These are phyloP conservation scores for Caenorhabditis afra DNA, from an alignment of 2,888 invertebrate genomes.

Conservation along the genomic window DNA sequence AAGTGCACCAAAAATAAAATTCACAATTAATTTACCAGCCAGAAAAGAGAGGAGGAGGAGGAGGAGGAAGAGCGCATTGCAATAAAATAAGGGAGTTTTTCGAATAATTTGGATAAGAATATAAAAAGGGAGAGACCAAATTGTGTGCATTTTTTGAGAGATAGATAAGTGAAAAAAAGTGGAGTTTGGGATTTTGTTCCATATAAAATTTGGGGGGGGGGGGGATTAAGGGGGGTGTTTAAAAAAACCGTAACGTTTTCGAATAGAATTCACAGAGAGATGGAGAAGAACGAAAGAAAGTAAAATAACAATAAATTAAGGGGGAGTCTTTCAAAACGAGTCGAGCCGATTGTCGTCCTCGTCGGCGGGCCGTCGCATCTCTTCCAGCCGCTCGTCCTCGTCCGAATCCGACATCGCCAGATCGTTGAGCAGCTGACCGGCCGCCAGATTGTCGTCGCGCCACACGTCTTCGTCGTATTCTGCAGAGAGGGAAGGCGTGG, in stretches of 20 bases:
- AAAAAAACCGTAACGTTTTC: neutral
- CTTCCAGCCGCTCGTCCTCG: slow-evolving; percentile 72
- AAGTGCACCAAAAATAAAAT: no score
- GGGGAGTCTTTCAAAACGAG: slow-evolving; percentile 30
- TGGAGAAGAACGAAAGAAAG: slow-evolving; percentile 9
- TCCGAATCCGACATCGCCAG: slow-evolving; percentile 78
- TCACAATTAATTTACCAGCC: no score
- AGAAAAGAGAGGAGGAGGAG: no score
- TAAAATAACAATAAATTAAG: slow-evolving; percentile 17
- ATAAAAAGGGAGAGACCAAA: slow-evolving; percentile 1
- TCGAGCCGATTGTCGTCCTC: slow-evolving; percentile 55
- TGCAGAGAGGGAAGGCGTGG: slow-evolving; percentile 1
- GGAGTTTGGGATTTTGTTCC: no score
- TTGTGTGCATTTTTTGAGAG: no score
- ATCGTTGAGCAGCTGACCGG: slow-evolving; percentile 76
- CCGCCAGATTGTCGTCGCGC: slow-evolving; percentile 26
- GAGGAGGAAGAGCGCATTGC: no score
- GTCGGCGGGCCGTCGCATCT: slow-evolving; percentile 41
- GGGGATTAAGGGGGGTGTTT: neutral
- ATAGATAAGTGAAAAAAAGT: neutral
- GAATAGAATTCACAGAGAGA: neutral
- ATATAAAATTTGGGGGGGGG: no score
- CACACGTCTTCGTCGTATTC: slow-evolving; percentile 29
- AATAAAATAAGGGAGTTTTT: no score
- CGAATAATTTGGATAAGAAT: neutral